Percentiles rank a stretch among this genome's conserved stretches.
These are phyloP conservation scores for Hestina assimilis DNA, from an alignment of 1,140 invertebrate genomes.

Conservation along the genomic window DNA sequence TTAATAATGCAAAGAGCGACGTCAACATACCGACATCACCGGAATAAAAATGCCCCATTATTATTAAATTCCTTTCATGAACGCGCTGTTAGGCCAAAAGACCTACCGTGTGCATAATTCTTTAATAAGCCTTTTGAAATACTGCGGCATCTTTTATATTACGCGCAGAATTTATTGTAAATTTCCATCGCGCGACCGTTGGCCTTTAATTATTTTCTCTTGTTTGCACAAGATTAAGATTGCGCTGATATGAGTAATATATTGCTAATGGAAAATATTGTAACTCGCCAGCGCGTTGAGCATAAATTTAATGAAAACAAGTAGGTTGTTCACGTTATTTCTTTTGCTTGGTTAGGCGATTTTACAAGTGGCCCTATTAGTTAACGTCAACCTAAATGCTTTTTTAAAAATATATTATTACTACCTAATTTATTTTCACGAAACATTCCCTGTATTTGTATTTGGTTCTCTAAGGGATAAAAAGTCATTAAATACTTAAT, in stretches of 20 bases:
- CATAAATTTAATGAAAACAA: slow-evolving; percentile 29
- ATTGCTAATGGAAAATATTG: slow-evolving; percentile 46
- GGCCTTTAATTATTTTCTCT: slow-evolving; percentile 59
- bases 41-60: slow-evolving; percentile 44
- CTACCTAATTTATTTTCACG: neutral
- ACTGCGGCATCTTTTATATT: slow-evolving; percentile 52
- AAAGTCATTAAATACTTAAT: slow-evolving; percentile 19
- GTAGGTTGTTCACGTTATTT: slow-evolving; percentile 23
- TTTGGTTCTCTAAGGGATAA: neutral
- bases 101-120: slow-evolving; percentile 55
- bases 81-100: slow-evolving; percentile 38
- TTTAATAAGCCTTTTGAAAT: slow-evolving; percentile 62
- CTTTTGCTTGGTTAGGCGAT: slow-evolving; percentile 31
- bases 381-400: slow-evolving; percentile 24
- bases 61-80: slow-evolving; percentile 51
- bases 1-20: slow-evolving; percentile 30
- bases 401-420: slow-evolving; percentile 7
- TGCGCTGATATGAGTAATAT: slow-evolving; percentile 44
- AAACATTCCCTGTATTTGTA: neutral
- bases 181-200: slow-evolving; percentile 37
- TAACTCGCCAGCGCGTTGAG: slow-evolving; percentile 20
- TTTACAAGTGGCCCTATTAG: slow-evolving; percentile 18
- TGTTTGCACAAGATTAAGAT: slow-evolving; percentile 61
- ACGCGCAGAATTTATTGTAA: slow-evolving; percentile 51
- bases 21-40: slow-evolving; percentile 26